Evolutionary conservation across 2,797 vertebrate species (phyloP), one percentile per base, ranked within the genome.

Genomic region (Coluber constrictor): DNA sequence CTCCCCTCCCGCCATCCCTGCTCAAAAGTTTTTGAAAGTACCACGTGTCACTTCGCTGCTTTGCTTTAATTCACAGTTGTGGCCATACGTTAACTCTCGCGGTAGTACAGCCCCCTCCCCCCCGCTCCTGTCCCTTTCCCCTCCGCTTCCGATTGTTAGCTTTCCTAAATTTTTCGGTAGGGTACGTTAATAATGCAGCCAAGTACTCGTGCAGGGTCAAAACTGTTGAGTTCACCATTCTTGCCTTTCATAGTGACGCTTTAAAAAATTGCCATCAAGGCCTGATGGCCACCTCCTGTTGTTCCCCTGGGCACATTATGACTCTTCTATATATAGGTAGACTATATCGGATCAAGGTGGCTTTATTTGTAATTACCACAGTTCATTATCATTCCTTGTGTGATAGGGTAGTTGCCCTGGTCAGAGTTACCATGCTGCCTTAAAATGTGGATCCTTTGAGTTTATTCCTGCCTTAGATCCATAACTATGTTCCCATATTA

Each of bases 21-120:
- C 10, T 86, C 37, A 13, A 83, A 92, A 86, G 86, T 66, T 92
- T 89, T 86, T 47, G 32, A 88, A 92, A 92, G 32, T 11, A 87
- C 5, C 89, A 63, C 89, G 57, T 60, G 61, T 56, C 60, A 54
- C 27, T 32, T 55, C 25, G 51, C 57, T 79, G 43, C 54, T 55
- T 56, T 23, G 6, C 20, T 54, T 47, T 43, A 32, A 74, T 90
- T 57, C 51, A 18, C 57, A 12, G 1, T 55, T 86, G 54, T 8
- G 25, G 43, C 54, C 90, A 66, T 9, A 54, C 11, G 32, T 90
- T 87, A 10, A 88, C 59, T n/a, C 55, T 56, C 13, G 57, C 27
- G 12, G 70, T 1, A 37, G 43, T 32, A 54, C 2, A n/a, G 37
- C 15, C 43, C 6, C 37, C 37, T 37, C 37, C 37, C 37, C 37